These are phyloP conservation scores for Phocides pigmalion DNA, from an alignment of 1,140 invertebrate species.

Conservation along the genomic window DNA sequence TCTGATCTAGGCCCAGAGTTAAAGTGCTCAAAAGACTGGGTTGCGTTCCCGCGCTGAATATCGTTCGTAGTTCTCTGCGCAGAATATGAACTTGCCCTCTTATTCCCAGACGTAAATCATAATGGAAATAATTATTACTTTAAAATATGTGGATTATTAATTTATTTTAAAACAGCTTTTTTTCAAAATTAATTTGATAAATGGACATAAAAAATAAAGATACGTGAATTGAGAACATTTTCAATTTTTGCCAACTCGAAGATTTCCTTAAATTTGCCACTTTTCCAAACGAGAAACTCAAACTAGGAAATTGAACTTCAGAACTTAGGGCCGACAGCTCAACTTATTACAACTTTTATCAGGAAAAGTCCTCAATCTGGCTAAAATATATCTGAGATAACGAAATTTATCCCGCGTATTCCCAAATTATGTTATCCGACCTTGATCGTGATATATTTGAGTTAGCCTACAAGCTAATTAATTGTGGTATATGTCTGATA, in stretches of 20 bases:
- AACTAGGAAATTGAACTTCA: constrained; percentile 2
- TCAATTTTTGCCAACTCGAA: background rate
- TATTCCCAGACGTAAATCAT: too few species aligned
- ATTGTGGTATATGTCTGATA: background rate
- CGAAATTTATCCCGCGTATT: constrained; percentile 12
- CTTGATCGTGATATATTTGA: background rate
- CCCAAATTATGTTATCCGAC: constrained; percentile 2
- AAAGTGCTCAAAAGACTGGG: too few species aligned
- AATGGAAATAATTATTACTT: too few species aligned
- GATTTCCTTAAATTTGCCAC: background rate
- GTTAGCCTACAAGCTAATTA: constrained; percentile 1
- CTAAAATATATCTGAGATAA: constrained; percentile 27
- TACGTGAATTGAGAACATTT: background rate
- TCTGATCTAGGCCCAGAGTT: too few species aligned
- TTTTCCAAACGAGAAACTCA: background rate
- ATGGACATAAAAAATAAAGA: background rate
- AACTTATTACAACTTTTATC: constrained; percentile 28
- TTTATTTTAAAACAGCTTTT: too few species aligned
- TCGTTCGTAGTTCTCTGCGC: too few species aligned
- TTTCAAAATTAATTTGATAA: too few species aligned
- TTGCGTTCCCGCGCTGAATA: too few species aligned
- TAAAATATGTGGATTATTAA: too few species aligned
- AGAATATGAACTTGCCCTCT: too few species aligned
- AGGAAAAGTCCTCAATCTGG: constrained; percentile 7
- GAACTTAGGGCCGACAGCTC: background rate